Conservation (phyloP, 2,113 vertebrate species). For the Melospiza georgiana region DNA sequence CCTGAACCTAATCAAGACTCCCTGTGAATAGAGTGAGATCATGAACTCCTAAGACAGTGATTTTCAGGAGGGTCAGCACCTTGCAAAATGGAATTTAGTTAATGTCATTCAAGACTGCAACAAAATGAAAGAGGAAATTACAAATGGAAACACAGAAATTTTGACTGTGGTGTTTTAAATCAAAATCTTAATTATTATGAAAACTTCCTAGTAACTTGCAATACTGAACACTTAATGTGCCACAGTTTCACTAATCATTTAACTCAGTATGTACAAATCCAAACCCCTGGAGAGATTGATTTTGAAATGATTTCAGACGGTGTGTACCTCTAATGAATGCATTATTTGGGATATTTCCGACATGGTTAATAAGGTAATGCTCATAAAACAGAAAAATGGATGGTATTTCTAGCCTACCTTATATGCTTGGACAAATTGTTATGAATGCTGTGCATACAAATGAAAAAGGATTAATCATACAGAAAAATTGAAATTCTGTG, state of each 20-base stretch:
- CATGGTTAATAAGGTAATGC: conserved; percentile 52
- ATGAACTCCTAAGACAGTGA: neutral
- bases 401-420: conserved; percentile 10
- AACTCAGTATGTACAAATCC: conserved; percentile 48
- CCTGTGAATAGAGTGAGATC: neutral
- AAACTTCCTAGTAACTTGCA: conserved; percentile 11
- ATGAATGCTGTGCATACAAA: neutral
- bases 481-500: neutral
- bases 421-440: conserved; percentile 9
- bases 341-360: conserved; percentile 63
- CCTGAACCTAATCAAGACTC: neutral
- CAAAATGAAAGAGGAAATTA: conserved; percentile 15
- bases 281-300: conserved; percentile 5
- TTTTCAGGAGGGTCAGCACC: neutral
- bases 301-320: conserved; percentile 56
- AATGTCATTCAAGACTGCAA: neutral
- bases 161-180: neutral
- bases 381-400: conserved; percentile 52
- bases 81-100: conserved; percentile 1
- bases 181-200: conserved; percentile 13
- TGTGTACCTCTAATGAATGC: conserved; percentile 44
- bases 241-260: conserved; percentile 43
- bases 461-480: neutral
- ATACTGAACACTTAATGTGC: neutral
- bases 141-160: conserved; percentile 11